Evolutionary conservation across 2,113 vertebrate species (phyloP), one percentile per base, ranked within the genome.

Genomic region (Cavia porcellus): DNA sequence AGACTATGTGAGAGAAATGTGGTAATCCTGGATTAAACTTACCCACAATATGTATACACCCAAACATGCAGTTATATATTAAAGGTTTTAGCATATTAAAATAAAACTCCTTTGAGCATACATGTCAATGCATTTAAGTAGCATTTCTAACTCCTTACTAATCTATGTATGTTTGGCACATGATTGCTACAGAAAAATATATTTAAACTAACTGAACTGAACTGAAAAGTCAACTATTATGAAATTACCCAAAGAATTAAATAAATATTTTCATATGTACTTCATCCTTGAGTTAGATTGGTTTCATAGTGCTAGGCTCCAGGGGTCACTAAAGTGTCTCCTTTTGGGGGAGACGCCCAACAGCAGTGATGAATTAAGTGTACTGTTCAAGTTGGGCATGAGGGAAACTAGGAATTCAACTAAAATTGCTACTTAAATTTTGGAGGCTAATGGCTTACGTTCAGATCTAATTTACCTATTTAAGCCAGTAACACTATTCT

Each of bases 391-490:
- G 6, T 45, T 91, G 79, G 47, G 57, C 10, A 25, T 12, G 3
- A 77, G 64, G 20, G 17, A 94, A 97, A 77, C n/a, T 42, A 87
- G 10, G 11, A 97, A 90, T 3, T 91, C 22, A 6, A 89, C 74
- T 30, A 92, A 89, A 93, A 86, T 85, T 52, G 66, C 35, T 38
- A 87, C 12, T 81, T 77, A 91, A 64, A 64, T 72, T 95, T 94
- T 24, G 90, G 38, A 87, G 3, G 0, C 0, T 92, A 72, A 80
- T 81, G 79, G 77, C 7, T 92, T 93, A 25, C 82, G 25, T 50
- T 89, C 3, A n/a, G 86, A 77, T 91, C 7, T 55, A 74, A 86
- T 6, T 90, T 92, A 88, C 19, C 14, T 74, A 0, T 85, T 90
- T 94, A 30, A 85, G 81, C 17, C 20, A 92, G 5, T 95, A 57